These are phyloP conservation scores for Kradibia gibbosae DNA, from an alignment of 1,140 invertebrate genomes.

Conservation along the genomic window DNA sequence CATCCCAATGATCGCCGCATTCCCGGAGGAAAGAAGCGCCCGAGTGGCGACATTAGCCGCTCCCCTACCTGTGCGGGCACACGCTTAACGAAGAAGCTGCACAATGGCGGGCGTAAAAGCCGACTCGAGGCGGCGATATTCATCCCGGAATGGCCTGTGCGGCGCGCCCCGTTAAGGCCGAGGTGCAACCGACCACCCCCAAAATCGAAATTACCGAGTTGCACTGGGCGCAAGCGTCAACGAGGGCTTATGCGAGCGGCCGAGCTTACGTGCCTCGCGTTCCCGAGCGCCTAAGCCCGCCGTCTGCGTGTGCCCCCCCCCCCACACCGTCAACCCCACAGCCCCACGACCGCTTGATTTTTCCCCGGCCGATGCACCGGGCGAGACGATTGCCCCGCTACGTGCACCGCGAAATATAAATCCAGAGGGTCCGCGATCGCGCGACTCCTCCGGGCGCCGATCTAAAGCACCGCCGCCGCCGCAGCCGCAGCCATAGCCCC, in stretches of 20 bases:
- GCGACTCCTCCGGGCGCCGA: no score
- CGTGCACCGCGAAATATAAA: no score
- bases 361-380: no score
- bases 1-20: neutral
- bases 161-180: neutral
- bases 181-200: constrained; percentile 17
- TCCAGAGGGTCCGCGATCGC: no score
- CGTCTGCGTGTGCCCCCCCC: neutral
- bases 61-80: neutral
- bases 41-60: neutral
- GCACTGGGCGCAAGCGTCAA: constrained; percentile 4
- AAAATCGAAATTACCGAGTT: constrained; percentile 50
- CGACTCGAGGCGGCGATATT: constrained; percentile 29
- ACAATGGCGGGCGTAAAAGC: constrained; percentile 44
- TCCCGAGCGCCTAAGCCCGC: neutral
- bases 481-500: no score
- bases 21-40: neutral
- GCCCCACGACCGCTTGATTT: no score
- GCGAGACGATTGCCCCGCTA: no score
- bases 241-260: constrained; percentile 35
- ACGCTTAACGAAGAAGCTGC: constrained; percentile 38
- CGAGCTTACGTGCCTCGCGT: constrained; percentile 31
- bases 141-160: constrained; percentile 26
- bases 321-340: neutral
- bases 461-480: no score